phyloP scores from a whole-genome alignment of 2,888 invertebrate genomes.

The Bugula neritina region DNA sequence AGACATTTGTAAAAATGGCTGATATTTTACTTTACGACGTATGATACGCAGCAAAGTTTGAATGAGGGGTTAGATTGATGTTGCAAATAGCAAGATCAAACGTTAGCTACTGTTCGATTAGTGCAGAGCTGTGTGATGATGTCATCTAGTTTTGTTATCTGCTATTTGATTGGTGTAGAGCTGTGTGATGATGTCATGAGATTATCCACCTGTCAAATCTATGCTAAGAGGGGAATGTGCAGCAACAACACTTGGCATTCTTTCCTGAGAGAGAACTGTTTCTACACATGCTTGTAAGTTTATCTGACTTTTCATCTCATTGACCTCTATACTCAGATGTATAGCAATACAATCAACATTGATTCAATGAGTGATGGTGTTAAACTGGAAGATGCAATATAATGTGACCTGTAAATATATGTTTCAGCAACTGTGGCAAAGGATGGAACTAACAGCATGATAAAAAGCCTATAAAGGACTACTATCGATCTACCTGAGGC shows the following conservation, averaged over 20 bases:
- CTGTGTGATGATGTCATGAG: constrained; percentile 22
- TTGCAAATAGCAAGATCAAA: too few species aligned
- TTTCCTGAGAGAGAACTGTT: not conserved
- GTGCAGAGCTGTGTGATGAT: too few species aligned
- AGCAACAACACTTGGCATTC: not conserved
- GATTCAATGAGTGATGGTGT: too few species aligned
- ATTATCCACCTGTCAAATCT: not conserved
- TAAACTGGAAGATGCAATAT: too few species aligned
- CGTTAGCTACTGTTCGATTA: too few species aligned
- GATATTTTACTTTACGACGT: too few species aligned
- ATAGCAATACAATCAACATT: not conserved
- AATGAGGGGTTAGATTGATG: too few species aligned
- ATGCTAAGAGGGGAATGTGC: not conserved
- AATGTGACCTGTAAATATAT: too few species aligned
- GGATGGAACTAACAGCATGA: not conserved
- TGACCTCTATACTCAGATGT: not conserved
- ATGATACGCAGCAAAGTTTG: too few species aligned
- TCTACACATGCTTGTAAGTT: constrained; percentile 23
- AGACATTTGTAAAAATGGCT: too few species aligned
- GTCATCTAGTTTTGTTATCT: not conserved
- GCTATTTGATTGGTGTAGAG: not conserved
- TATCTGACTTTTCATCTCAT: not conserved
- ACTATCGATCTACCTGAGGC: too few species aligned
- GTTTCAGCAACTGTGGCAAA: not conserved
- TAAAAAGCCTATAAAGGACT: too few species aligned